Evolutionary conservation across 1,140 invertebrate species (phyloP).

Genomic region (Solenopsis invicta): DNA sequence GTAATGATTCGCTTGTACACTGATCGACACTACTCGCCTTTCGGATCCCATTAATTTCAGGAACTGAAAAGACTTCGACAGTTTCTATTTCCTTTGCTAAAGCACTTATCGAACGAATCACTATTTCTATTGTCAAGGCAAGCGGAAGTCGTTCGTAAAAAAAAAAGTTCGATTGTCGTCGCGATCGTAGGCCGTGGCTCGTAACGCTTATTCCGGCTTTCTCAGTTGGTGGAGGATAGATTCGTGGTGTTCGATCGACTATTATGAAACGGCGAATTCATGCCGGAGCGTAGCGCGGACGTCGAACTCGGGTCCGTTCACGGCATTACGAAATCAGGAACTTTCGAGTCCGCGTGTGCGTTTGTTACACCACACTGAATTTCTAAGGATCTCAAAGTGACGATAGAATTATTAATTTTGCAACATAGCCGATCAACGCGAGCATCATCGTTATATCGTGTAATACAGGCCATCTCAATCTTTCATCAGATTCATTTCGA

Average conservation of each 20-base stretch:
- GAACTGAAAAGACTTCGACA: background rate
- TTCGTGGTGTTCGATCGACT: constrained; percentile 64
- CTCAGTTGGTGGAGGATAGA: constrained; percentile 58
- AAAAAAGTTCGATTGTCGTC: constrained; percentile 14
- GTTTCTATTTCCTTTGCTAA: constrained; percentile 1
- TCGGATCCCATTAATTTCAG: background rate
- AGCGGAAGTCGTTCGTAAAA: constrained; percentile 44
- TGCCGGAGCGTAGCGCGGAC: constrained; percentile 63
- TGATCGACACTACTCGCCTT: background rate
- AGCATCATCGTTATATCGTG: background rate
- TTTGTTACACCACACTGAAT: constrained; percentile 49
- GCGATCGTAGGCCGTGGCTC: constrained; percentile 13
- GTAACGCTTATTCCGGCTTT: constrained; percentile 47
- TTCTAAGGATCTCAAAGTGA: constrained; percentile 52
- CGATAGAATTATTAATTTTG: constrained; percentile 46
- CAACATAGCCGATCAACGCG: background rate
- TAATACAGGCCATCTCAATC: background rate
- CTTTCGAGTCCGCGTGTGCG: constrained; percentile 68
- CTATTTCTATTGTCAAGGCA: background rate
- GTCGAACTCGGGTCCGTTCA: constrained; percentile 67
- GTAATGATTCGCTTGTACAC: background rate
- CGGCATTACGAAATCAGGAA: constrained; percentile 71
- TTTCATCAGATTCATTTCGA: background rate
- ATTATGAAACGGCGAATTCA: constrained; percentile 71
- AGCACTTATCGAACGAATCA: constrained; percentile 9